phyloP scores from a whole-genome alignment of 2,888 invertebrate species.

The Kuschelorhynchus macadamiae region DNA sequence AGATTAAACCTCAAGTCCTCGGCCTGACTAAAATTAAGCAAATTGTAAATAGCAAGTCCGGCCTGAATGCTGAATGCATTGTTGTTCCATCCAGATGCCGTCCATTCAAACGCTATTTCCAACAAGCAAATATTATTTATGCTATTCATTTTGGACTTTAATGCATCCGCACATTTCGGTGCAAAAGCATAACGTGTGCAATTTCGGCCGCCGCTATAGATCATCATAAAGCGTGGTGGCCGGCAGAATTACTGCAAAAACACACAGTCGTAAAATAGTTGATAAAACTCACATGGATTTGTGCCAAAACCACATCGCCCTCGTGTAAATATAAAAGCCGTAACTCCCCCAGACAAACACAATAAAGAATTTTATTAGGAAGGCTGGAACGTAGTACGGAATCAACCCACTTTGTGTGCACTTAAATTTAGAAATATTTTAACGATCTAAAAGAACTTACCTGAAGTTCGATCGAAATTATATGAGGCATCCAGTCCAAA shows the following conservation, averaged over 20 bases:
- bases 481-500: no score
- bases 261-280: constrained; percentile 35
- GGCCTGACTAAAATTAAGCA: neutral
- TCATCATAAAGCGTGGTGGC: constrained; percentile 34
- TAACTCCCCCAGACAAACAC: neutral
- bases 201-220: constrained; percentile 12
- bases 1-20: neutral
- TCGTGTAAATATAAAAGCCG: neutral
- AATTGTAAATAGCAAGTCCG: neutral
- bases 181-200: constrained; percentile 8
- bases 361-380: no score
- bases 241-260: constrained; percentile 30
- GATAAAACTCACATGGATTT: constrained; percentile 42
- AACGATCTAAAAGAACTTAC: no score
- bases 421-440: no score
- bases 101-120: neutral
- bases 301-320: constrained; percentile 25
- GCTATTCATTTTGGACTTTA: constrained; percentile 16
- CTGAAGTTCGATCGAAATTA: no score
- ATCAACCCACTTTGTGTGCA: no score
- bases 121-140: constrained; percentile 14
- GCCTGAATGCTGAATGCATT: neutral
- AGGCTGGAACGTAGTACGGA: no score
- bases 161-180: constrained; percentile 5
- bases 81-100: neutral